These are phyloP conservation scores for Leptodactylus fuscus DNA, from an alignment of 2,113 vertebrate species.

Conservation along the genomic window DNA sequence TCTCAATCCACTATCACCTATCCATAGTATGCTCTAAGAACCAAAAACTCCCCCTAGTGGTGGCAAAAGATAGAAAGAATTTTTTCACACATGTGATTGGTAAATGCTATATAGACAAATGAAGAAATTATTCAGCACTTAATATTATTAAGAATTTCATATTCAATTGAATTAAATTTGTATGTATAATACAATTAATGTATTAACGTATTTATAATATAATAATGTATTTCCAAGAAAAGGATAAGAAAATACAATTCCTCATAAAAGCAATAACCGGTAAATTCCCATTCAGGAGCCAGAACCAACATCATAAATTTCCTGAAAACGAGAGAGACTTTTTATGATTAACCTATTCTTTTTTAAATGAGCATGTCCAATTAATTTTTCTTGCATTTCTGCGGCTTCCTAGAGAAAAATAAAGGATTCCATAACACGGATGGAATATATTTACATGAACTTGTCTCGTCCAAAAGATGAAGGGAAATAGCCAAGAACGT, in stretches of 20 bases:
- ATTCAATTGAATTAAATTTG: too few relatives aligned
- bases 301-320: background rate
- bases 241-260: background rate
- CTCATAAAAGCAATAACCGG: background rate
- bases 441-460: background rate
- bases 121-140: too few relatives aligned
- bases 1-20: too few relatives aligned
- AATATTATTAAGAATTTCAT: too few relatives aligned
- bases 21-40: too few relatives aligned
- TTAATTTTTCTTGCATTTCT: background rate
- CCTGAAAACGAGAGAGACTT: background rate
- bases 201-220: too few relatives aligned
- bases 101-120: too few relatives aligned
- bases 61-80: too few relatives aligned
- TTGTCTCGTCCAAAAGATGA: background rate
- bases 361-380: slow-evolving; percentile 20
- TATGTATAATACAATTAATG: too few relatives aligned
- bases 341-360: slow-evolving; percentile 7
- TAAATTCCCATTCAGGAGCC: background rate
- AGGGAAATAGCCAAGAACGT: slow-evolving; percentile 12
- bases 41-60: too few relatives aligned
- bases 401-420: background rate
- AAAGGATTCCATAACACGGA: background rate
- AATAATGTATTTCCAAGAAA: too few relatives aligned
- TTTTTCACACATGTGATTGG: too few relatives aligned